Evolutionary conservation across 2,113 vertebrate species (phyloP), one percentile per base, ranked within the genome.

Genomic region (Dasyornis broadbenti): DNA sequence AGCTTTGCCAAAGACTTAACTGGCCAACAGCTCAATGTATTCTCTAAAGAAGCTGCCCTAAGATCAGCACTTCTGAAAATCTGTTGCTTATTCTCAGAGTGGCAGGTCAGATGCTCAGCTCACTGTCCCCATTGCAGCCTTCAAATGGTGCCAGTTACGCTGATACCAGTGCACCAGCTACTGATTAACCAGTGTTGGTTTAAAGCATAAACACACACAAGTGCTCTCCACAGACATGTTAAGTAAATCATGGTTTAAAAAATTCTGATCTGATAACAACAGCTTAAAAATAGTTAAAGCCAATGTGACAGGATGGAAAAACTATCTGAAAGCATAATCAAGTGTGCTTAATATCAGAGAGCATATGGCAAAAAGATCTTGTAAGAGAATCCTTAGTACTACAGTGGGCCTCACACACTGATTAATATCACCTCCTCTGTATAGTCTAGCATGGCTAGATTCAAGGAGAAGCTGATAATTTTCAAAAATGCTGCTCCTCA

Each of bases 321-420:
- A 79, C 69, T 52, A 86, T 90, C 52, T 75, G 73, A 94, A 95
- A 94, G 82, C 76, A 76, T 92, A 92, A 96, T 87, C 61, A 54
- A 94, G 88, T 52, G 39, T 80, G 73, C 77, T 93, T 89, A 92
- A 82, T 94, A 93, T 89, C 77, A 89, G 61, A 82, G 61, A 95
- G 70, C 89, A 89, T 89, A 91, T 87, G 94, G 94, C 77, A 73
- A 80, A 94, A 94, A 77, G 73, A 92, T 94, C 78, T 92, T 92
- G 83, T 80, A 80, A 94, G 42, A 96, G 92, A 96, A 94, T 89
- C 89, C 65, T 89, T 87, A 92, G 87, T 82, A 87, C 26, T 89
- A 30, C 54, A 77, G 81, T 44, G 61, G 83, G 88, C 77, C 81
- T 87, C 94, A 82, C 91, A 66, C 73, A 23, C 45, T 89, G 92